phyloP scores from a whole-genome alignment of 2,888 invertebrate genomes.

The Seira ritae region DNA sequence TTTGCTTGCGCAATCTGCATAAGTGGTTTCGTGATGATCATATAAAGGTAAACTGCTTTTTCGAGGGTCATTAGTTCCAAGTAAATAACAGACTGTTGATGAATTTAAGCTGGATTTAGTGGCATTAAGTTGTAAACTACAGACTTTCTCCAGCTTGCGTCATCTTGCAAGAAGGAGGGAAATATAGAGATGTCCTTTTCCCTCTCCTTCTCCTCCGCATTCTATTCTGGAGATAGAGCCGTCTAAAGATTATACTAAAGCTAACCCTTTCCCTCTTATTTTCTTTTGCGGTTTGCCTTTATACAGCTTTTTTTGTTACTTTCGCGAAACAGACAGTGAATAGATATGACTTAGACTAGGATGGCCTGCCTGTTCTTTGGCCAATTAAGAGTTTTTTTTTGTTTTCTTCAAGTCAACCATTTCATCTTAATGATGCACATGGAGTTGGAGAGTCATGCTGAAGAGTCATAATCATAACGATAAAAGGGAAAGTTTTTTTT shows the following conservation, averaged over 20 bases:
- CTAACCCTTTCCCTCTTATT: too few relatives aligned
- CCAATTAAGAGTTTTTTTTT: constrained; percentile 15
- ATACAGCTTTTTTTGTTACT: too few relatives aligned
- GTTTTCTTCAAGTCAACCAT: constrained; percentile 19
- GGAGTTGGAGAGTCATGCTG: not conserved
- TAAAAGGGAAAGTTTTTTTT: constrained; percentile 6
- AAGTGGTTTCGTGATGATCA: not conserved
- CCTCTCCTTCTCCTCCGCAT: too few relatives aligned
- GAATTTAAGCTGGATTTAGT: constrained; percentile 53
- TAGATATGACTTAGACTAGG: too few relatives aligned
- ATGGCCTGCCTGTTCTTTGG: too few relatives aligned
- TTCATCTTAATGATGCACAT: not conserved
- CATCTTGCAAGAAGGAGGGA: not conserved
- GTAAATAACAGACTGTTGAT: constrained; percentile 44
- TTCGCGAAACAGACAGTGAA: too few relatives aligned
- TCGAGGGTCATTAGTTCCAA: constrained; percentile 51
- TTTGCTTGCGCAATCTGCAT: not conserved
- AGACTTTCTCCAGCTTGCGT: constrained; percentile 13
- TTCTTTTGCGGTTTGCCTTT: not conserved
- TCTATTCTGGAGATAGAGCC: too few relatives aligned
- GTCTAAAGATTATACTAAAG: not conserved
- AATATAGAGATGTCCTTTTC: too few relatives aligned
- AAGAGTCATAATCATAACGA: not conserved
- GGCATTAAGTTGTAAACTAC: constrained; percentile 46
- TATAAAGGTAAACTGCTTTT: constrained; percentile 16